Base-by-base conservation (phyloP, 2,113 vertebrate species). In the Epinephelus cyanopodus region DNA sequence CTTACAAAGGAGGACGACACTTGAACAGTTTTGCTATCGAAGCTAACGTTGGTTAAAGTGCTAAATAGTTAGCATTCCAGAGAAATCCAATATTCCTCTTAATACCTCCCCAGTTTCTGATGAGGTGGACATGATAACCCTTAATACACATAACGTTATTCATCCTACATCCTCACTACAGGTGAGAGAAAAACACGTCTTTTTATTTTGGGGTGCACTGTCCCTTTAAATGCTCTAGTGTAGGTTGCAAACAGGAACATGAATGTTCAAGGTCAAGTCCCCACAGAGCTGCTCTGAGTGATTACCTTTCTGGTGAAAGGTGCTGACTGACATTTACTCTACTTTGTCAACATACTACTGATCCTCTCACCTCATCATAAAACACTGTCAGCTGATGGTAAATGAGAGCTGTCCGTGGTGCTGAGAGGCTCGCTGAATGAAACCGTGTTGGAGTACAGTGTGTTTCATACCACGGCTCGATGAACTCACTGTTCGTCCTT, bases 371-470 rank as follows among this genome's bases (percentile, higher is more conserved):
- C 33, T 64, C 14, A 29, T 57, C 12, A 74, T 21, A 29, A 27
- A 29, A 15, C 27, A 25, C 12, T 4, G 23, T 33, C 15, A 15
- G 3, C 25, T 54, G 23, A 21, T 79, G 18, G 54, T 21, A n/a
- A 63, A 64, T 39, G 6, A n/a, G 23, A 2, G 6, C 80, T 78
- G 74, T 82, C 64, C 23, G 2, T 62, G 63, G 54, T 72, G 61
- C 77, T 86, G 65, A 84, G 76, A 72, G 9, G 48, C 39, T 53
- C 54, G 14, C 42, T 56, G 42, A 27, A 57, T 77, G 29, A 57
- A 57, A 42, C 37, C 2, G 21, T 18, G 21, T 15, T 47, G 60
- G 39, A 19, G 23, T 14, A 19, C 19, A 29, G 47, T 33, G 25
- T 1, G 57, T 21, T 42, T 68, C 56, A 18, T 3, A 47, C 37